A percentile compares a stretch with the other conserved stretches of the same genome.
Conservation (phyloP, 92 coral and sea anemone genomes). For the Phenganax subtilis region DNA sequence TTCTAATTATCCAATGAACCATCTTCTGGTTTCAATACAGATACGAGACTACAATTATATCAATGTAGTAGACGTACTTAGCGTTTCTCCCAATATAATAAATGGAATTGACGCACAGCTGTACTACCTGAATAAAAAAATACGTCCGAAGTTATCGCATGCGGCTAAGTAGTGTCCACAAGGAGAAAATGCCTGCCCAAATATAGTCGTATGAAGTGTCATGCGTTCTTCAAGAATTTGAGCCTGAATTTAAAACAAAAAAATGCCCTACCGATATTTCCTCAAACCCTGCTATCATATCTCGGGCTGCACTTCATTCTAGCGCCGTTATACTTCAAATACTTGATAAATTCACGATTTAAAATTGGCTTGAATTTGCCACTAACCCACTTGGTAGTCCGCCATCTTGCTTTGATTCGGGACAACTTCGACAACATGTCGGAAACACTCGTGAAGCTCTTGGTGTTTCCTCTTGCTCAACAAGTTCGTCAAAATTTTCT, state of each 20-base stretch:
- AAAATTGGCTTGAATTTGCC: background rate
- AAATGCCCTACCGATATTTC: background rate
- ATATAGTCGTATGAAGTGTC: slow-evolving; percentile 74
- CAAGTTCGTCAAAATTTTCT: background rate
- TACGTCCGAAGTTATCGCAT: slow-evolving; percentile 85
- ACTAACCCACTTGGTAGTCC: slow-evolving; percentile 30
- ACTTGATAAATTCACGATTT: background rate
- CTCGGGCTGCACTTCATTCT: background rate
- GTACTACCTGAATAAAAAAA: slow-evolving; percentile 77
- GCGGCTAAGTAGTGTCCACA: slow-evolving; percentile 94
- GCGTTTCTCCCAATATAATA: background rate
- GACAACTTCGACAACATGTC: background rate
- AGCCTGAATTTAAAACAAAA: slow-evolving; percentile 40
- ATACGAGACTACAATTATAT: slow-evolving; percentile 50
- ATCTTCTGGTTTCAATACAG: slow-evolving; percentile 80
- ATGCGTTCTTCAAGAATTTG: slow-evolving; percentile 59
- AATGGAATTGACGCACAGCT: background rate
- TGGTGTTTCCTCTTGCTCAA: no score
- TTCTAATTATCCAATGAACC: slow-evolving; percentile 52
- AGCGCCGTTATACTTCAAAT: background rate
- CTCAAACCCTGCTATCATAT: background rate
- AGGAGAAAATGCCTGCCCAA: slow-evolving; percentile 87
- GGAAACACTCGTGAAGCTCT: background rate
- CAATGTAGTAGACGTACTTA: background rate
- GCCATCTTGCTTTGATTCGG: slow-evolving; percentile 37